Evolutionary conservation across 2,888 invertebrate species (phyloP), one percentile per base, ranked within the genome.

Genomic region (Tribolium freemani): DNA sequence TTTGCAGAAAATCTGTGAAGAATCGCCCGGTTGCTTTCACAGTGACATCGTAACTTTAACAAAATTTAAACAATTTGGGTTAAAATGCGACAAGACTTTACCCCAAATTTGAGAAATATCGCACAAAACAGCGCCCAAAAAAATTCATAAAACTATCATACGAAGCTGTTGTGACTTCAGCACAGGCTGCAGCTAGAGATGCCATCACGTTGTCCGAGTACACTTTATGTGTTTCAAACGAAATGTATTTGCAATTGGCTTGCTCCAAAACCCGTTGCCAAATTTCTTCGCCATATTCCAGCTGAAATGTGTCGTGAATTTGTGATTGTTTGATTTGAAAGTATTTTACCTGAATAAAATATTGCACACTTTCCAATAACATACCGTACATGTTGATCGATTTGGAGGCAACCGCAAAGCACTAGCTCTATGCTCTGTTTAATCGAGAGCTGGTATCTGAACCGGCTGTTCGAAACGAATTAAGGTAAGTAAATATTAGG

Each of bases 1-100:
- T 96, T 84, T 95, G 93, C 63, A 96, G 89, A 83, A 96, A 96
- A 79, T 96, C 96, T 79, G 95, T 93, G 87, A 95, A 96, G 84
- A 94, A 93, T 20, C 96, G 90, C 0, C 96, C 96, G 0, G 96
- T 94, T 0, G 95, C 93, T 61, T 93, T 92, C 75, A 96, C 91
- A 87, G 95, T 93, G 77, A 91, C 92, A 83, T 95, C 96, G 83
- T 96, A 96, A 8, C 93, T 93, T 80, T 38, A 82, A 75, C 26
- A 67, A 73, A 54, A 57, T 5, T 6, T 5, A 31, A n/a, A 44
- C 20, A 38, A 31, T 63, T 50, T 48, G 46, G 16, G 46, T 8
- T 48, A 8, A 11, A 38, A 13, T 13, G 8, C 6, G 6, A 10
- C 2, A 2, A 0, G 5, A 16, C 16, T 82, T 86, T 85, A 93